Base-by-base conservation (phyloP, 2,888 invertebrate species). In the Ethmia dodecea region DNA sequence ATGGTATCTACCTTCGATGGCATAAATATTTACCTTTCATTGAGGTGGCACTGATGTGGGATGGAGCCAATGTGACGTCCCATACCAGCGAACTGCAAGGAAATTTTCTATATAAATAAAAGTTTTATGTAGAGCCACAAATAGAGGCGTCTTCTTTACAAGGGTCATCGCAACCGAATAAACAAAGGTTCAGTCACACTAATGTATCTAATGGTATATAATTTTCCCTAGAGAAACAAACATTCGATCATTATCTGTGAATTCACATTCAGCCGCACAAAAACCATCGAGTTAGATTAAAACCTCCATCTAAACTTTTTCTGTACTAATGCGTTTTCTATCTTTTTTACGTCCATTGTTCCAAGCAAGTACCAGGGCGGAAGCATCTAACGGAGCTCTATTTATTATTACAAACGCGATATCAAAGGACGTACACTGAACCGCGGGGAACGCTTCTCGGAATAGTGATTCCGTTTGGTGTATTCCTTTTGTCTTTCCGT, bases 381-480 rank as follows among this genome's bases (percentile, higher is more conserved):
- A 35, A 40, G 41, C 41, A 44, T 41, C 32, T 45, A 45, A 46
- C 38, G 47, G 45, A 43, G 47, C 42, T 52, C 47, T 66, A 61
- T 68, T 68, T 68, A 54, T 68, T 68, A 61, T 64, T 66, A 47
- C 55, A 52, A n/a, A 45, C 35, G 33, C 51, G 46, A 63, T 62
- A 68, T 68, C 68, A 68, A 68, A 68, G 66, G 58, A 55, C 33
- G 37, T 29, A 27, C 35, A 28, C 26, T 33, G 33, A 24, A 18
- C 28, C 28, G 45, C 38, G 39, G 14, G 38, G 40, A 26, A 38
- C 52, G 46, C 31, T 66, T 66, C 64, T 49, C 30, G 45, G 63
- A 63, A 63, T 38, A 32, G 10, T 18, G 25, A 31, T 36, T 31
- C 30, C 29, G 37, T 35, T 37, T 16, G 26, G 12, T 31, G 30